Base-by-base conservation (phyloP, 2,888 invertebrate species). In the Xanthostigma xanthostigma region DNA sequence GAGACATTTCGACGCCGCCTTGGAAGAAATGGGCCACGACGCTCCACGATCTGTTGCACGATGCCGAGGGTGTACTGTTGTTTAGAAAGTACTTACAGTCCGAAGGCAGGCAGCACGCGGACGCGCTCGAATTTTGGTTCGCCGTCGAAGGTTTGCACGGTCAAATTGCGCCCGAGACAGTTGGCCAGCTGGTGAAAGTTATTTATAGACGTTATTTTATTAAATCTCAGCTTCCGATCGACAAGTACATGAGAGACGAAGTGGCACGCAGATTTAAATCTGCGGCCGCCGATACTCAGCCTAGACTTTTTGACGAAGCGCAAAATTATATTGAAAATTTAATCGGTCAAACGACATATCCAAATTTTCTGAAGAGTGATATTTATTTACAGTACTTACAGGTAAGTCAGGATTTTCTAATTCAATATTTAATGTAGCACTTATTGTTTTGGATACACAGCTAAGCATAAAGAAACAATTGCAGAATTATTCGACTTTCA, bases 41-140 rank as follows among this genome's bases (percentile, higher is more conserved):
- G 60, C 75, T 95, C 60, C 82, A 82, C 64, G 77, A 81, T 62
- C 74, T 95, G 57, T 77, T 95, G 59, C 82, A 86, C 72, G 94
- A 95, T 71, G 79, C 82, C 56, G 89, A 92, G 65, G 95, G 95
- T 52, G 87, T 91, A 57, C 80, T 83, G 52, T 73, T 92, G 62
- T 94, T 93, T 73, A 82, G 84, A 66, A 77, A 77, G 68, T 89
- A 84, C 70, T 78, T 89, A 61, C 76, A 81, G 64, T 79, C 81
- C 59, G 88, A 89, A 66, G 85, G 84, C 60, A 79, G 76, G 54
- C 76, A 79, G 62, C 81, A 85, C 68, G 81, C 83, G 57, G 84
- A 86, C 69, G 78, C 86, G 48, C 78, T 91, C 60, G 82, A 86
- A 69, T 95, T 95, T 73, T 93, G 90, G 81, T 94, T 93, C 72